phyloP scores from a whole-genome alignment of 92 coral and sea anemone genomes.

The Palythoa grandiflora region DNA sequence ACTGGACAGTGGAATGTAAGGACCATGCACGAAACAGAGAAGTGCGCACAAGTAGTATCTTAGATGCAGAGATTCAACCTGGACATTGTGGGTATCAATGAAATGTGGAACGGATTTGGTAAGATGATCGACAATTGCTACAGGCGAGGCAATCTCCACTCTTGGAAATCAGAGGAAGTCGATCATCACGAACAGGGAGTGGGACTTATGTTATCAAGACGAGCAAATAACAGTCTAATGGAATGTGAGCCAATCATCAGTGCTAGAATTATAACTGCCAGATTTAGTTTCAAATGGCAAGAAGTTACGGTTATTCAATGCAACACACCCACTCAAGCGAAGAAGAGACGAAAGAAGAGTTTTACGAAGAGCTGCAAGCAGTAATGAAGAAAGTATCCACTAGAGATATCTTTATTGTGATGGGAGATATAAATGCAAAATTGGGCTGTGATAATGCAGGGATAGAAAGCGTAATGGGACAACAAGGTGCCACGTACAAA shows the following conservation, averaged over 20 bases:
- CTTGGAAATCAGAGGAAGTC: background rate
- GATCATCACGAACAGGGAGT: constrained; percentile 6
- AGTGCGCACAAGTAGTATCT: too few species aligned
- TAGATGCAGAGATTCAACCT: background rate
- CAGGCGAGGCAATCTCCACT: constrained; percentile 2
- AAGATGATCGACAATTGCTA: background rate
- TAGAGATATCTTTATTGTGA: constrained; percentile 5
- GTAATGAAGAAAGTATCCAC: constrained; percentile 35
- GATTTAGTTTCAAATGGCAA: constrained; percentile 48
- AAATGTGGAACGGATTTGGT: background rate
- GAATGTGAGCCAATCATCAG: constrained; percentile 33
- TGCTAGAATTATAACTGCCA: constrained; percentile 40
- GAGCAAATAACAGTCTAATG: constrained; percentile 21
- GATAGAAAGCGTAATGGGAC: too few species aligned
- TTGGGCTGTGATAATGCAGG: constrained; percentile 6
- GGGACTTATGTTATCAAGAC: constrained; percentile 2
- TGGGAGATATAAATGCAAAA: constrained; percentile 42
- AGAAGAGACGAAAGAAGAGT: background rate
- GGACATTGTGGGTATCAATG: background rate
- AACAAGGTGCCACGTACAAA: constrained; percentile 23
- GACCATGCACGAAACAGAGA: too few species aligned
- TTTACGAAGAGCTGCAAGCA: background rate
- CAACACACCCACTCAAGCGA: constrained; percentile 51
- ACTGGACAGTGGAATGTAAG: too few species aligned
- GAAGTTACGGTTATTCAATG: constrained; percentile 44